Base-by-base conservation (phyloP, 2,888 invertebrate genomes). In the Drosophila eohydei region DNA sequence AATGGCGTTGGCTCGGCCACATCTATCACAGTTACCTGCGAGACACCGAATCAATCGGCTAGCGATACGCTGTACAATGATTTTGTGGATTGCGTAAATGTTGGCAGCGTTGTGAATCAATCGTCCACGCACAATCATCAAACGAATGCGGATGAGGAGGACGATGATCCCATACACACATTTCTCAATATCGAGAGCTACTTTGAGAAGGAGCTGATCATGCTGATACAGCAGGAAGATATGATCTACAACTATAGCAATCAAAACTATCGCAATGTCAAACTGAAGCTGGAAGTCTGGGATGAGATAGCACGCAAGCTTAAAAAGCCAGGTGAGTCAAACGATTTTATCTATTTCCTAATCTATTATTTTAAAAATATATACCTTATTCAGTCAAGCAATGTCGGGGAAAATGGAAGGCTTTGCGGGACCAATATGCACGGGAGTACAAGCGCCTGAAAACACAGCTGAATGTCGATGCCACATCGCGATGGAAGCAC, bases 351-450 rank as follows among this genome's bases (percentile, higher is more conserved):
- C 3, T 26, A 36, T 11, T 52, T 12, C 3, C 3, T 3, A 9
- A n/a, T 30, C 0, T 16, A 16, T 12, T 36, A 11, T 32, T 11
- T 26, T 1, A 38, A 8, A 32, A 34, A 7, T 43, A 2, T 16
- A 57, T 9, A 11, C 46, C 21, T 32, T 16, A 59, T 5, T 30
- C n/a, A 91, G 92, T 92, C 0, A 88, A 87, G 52, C 91, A 92
- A 56, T 92, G 92, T n/a, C 90, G 92, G 0, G 83, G 90, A 2
- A 92, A 92, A 61, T 92, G 92, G 92, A 92, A 92, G 65, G 91
- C 92, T 1, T 69, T 92, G 8, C 80, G 92, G 3, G 92, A 92
- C 69, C 92, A 92, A 69, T 92, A 91, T 62, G 92, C 92, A 28
- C 84, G 92, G 0, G 92, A 92, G 59, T 90, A 91, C 58, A 92